Conservation (phyloP, 2,113 vertebrate species). For the Centropristis striata region DNA sequence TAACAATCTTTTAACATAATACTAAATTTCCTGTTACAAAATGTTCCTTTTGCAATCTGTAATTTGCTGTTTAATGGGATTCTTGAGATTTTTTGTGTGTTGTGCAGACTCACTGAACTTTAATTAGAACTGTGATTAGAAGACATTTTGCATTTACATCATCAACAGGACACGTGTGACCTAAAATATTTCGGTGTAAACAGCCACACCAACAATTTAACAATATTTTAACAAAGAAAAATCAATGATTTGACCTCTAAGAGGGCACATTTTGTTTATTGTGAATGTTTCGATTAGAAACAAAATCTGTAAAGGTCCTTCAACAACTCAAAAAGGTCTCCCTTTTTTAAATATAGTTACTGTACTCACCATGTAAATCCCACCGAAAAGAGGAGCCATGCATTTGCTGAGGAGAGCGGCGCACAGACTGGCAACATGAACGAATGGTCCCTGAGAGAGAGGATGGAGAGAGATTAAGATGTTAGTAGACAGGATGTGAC, state of each 20-base stretch:
- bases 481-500: slow-evolving; percentile 22
- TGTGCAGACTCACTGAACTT: neutral
- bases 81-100: neutral
- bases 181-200: neutral
- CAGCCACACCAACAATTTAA: neutral
- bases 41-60: neutral
- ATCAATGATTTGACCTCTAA: neutral
- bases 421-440: slow-evolving; percentile 96
- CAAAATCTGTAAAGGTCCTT: neutral
- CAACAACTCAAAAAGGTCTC: neutral
- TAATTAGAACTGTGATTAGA: neutral
- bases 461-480: slow-evolving; percentile 21
- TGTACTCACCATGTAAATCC: slow-evolving; percentile 91
- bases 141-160: neutral
- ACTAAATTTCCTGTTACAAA: no score
- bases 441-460: slow-evolving; percentile 84
- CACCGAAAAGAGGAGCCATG: slow-evolving; percentile 95
- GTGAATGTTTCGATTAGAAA: neutral
- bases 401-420: slow-evolving; percentile 95
- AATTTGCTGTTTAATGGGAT: neutral
- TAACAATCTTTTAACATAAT: neutral
- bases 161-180: neutral
- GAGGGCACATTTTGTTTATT: neutral
- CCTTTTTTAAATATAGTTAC: neutral
- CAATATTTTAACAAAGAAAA: neutral